Evolutionary conservation across 2,797 vertebrate species (phyloP), one percentile per base, ranked within the genome.

Genomic region (Pantherophis vulpinus): DNA sequence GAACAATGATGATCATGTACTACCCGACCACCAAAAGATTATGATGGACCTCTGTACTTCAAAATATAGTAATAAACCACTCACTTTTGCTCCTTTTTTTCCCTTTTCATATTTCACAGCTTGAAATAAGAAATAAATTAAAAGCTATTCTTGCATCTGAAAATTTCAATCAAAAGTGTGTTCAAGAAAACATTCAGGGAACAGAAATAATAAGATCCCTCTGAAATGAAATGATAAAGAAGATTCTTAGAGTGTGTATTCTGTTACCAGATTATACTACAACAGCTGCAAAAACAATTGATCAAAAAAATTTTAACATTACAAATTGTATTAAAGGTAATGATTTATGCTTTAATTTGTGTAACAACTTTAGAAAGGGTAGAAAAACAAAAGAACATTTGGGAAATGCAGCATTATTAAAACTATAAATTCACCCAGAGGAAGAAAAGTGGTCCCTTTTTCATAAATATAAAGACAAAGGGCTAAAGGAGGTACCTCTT

Each of bases 311-410:
- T 93, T 94, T 95, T 90, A 94, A 95, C 12, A 93, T 88, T 91
- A 95, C 91, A 95, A 91, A 94, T 95, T 96, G 95, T 96, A 97
- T 94, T 96, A 95, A 95, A 95, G 86, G 96, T n/a, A 96, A 95
- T 96, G 93, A 97, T 97, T 96, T 97, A 97, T 93, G 91, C 94
- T 97, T 98, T 97, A 97, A 97, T 97, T 97, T 97, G 94, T 74
- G 92, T 95, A 96, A 94, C 54, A 94, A 95, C 95, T 97, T 97
- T 92, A 94, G 94, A 95, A 89, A 96, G 83, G 90, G 11, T 95
- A 95, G 90, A 93, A 95, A 97, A 96, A 86, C 93, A 89, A 94
- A 91, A 93, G 55, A 47, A 93, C 96, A 95, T 90, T 29, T 95
- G 94, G 92, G 91, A 88, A 97, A 94, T 83, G 2, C 61, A 56